Evolutionary conservation across 92 coral and sea anemone species (phyloP), one percentile per base, ranked within the genome.

Genomic region (Nematostella vectensis): DNA sequence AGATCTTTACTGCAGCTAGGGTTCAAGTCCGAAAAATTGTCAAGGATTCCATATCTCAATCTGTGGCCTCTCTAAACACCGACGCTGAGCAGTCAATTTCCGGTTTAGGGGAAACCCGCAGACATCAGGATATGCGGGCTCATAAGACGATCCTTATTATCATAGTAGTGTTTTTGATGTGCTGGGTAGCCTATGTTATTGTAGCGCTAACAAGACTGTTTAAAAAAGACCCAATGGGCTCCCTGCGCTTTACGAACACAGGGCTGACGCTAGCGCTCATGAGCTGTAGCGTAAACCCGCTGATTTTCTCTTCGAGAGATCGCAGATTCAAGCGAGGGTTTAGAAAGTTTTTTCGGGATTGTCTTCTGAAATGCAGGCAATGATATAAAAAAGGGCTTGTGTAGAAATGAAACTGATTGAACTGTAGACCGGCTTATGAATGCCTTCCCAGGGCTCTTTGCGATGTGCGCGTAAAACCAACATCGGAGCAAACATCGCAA

Each of bases 271-370:
- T 76, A 23, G 82, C 77, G 29, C 20, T 76, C 16, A 52, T 76
- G 24, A 62, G 49, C 29, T 65, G 66, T 13, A 55, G 55, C 9
- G 53, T 68, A 1, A 76, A 76, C 44, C 82, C 82, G 24, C 71
- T 61, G 36, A 60, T 76, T 19, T 68, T 55, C 21, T 42, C 82
- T 3, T 19, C 51, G 21, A 55, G 82, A 31, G 82, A 76, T 56
- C 76, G 76, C 48, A 71, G 82, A 42, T 76, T 76, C 55, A 65
- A 72, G 24, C 66, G 63, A 22, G 82, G 82, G 3, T 62, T 76
- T 29, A 45, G 42, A 49, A 76, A 68, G 29, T 47, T 76, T n/a
- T 68, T 76, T 50, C 55, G 50, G 28, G 33, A 25, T 36, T 36
- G 42, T 36, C 15, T 36, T 8, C n/a, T n/a, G n/a, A n/a, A n/a